These are phyloP conservation scores for Panorpa germanica DNA, from an alignment of 2,888 invertebrate species.

Conservation along the genomic window DNA sequence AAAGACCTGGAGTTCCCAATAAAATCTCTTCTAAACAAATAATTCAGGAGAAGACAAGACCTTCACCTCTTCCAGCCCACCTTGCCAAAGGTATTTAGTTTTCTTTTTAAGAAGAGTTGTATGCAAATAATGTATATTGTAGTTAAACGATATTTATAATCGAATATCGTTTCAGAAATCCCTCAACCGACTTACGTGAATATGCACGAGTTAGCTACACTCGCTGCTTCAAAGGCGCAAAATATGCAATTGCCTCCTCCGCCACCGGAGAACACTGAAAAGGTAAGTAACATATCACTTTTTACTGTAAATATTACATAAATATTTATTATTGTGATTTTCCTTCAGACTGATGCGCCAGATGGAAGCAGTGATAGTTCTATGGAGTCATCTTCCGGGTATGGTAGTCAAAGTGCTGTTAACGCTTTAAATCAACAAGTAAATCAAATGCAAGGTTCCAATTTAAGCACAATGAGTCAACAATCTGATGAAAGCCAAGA, in stretches of 20 bases:
- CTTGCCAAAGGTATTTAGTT: slow-evolving; percentile 44
- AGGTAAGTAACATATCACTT: slow-evolving; percentile 27
- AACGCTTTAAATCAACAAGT: too few species aligned
- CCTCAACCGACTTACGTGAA: slow-evolving; percentile 77
- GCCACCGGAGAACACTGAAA: slow-evolving; percentile 37
- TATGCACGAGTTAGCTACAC: slow-evolving; percentile 72
- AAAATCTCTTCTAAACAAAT: slow-evolving; percentile 24
- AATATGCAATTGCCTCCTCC: too few species aligned
- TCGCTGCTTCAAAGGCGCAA: slow-evolving; percentile 58
- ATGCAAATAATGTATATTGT: slow-evolving; percentile 7
- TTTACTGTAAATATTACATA: too few species aligned
- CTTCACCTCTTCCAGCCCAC: slow-evolving; percentile 54
- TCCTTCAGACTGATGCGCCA: background rate
- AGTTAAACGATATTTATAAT: slow-evolving; percentile 17
- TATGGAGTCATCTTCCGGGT: slow-evolving; percentile 55
- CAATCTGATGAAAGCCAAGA: too few species aligned
- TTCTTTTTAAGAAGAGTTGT: slow-evolving; percentile 7
- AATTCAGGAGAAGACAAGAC: slow-evolving; percentile 36
- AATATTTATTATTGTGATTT: background rate
- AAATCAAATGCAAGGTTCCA: too few species aligned
- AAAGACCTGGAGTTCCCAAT: slow-evolving; percentile 38
- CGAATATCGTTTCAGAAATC: slow-evolving; percentile 26
- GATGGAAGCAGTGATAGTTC: slow-evolving; percentile 43
- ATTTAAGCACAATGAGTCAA: too few species aligned
- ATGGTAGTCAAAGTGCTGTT: slow-evolving; percentile 58